Evolutionary conservation across 2,113 vertebrate genomes (phyloP).

Genomic region (Prunella himalayana): DNA sequence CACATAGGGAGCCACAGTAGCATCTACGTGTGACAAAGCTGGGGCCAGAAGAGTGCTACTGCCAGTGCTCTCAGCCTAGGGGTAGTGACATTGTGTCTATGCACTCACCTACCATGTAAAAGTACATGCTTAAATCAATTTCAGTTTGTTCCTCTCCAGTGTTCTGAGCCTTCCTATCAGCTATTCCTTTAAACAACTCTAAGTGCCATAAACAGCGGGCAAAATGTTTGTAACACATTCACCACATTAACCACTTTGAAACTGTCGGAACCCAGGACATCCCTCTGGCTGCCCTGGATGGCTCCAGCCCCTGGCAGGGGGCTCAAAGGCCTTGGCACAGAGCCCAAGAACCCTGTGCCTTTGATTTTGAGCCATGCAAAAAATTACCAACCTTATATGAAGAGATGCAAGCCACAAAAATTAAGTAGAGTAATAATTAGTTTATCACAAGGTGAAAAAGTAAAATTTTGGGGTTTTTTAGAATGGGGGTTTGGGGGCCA

Average conservation of each 20-base stretch:
- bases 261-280: not conserved
- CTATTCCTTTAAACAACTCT: not conserved
- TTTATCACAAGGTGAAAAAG: too few species aligned
- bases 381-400: too few species aligned
- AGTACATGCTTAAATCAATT: not conserved
- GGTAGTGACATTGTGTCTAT: not conserved
- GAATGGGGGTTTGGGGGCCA: too few species aligned
- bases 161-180: not conserved
- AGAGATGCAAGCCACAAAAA: too few species aligned
- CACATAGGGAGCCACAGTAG: not conserved
- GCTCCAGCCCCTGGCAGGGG: too few species aligned
- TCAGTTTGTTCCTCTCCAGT: not conserved
- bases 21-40: not conserved
- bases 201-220: not conserved
- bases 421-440: too few species aligned
- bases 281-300: too few species aligned
- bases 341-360: too few species aligned
- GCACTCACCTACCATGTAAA: not conserved
- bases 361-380: too few species aligned
- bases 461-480: too few species aligned
- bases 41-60: not conserved
- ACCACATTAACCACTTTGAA: not conserved
- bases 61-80: not conserved
- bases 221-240: not conserved
- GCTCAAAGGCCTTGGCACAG: too few species aligned